Evolutionary conservation across 2,888 invertebrate genomes (phyloP), one percentile per base, ranked within the genome.

Genomic region (Tetanocera ferruginea): DNA sequence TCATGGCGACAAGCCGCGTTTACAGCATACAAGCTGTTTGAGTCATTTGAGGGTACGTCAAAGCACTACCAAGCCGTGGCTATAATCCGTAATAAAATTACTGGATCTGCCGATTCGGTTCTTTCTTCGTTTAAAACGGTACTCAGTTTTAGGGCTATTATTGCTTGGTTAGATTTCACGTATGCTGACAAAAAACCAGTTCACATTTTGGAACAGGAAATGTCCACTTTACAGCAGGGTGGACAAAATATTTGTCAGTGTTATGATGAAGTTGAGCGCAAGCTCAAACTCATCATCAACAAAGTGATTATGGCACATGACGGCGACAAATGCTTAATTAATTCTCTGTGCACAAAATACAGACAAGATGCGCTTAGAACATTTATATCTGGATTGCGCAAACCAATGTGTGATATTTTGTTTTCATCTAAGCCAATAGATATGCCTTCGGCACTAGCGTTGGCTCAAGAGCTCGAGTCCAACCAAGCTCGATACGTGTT

Each of bases 391-490:
- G 67, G 67, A 8, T 14, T 67, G 14, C 28, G 23, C 23, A 49
- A 51, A n/a, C 72, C 67, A 25, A 23, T 77, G 66, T 73, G 76
- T 34, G 73, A 77, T 43, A 60, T 77, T 17, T 23, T 67, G 8
- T 73, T 77, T 19, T 73, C 55, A 9, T 31, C 77, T 43, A 55
- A 43, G 52, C 74, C 74, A 0, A 43, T 25, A n/a, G 60, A 74
- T 31, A 37, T 67, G 17, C 77, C 74, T 14, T 31, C 28, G 23
- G 77, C 74, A 28, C 67, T 77, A 6, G 66, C 73, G 14, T 19
- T 57, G n/a, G 67, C 62, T 9, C 76, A 71, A 43, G 71, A 71
- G 52, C 34, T 77, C n/a, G 51, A 78, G 23, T 62, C 76, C 64
- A 74, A 78, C 67, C 57, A 76, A 64, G 73, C 70, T 69, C 70